phyloP scores from a whole-genome alignment of 2,113 vertebrate species.

The Arvicanthis niloticus region DNA sequence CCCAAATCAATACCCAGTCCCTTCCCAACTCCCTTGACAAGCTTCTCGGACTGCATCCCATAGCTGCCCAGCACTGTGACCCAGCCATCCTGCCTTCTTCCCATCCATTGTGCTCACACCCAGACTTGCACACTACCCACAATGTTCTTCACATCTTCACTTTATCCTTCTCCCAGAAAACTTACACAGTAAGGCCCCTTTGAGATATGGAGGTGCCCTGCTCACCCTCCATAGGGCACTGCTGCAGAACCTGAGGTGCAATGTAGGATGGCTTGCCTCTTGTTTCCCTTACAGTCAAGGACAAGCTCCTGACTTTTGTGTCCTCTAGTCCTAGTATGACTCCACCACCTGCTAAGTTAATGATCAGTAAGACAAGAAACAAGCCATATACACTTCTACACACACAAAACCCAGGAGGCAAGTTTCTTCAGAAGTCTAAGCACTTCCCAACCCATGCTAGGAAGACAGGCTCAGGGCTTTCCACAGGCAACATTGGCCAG shows the following conservation, averaged over 20 bases:
- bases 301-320: neutral
- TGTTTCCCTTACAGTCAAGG: neutral
- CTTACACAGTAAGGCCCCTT: too few relatives aligned
- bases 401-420: fast-evolving
- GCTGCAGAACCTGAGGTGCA: neutral
- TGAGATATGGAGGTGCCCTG: neutral
- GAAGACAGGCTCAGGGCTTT: neutral
- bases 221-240: neutral
- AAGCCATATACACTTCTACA: fast-evolving
- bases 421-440: neutral
- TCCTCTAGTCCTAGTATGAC: neutral
- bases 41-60: neutral
- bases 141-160: neutral
- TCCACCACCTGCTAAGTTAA: neutral
- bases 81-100: neutral
- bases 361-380: fast-evolving
- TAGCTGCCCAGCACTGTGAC: too few relatives aligned
- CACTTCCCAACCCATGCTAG: neutral
- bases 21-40: neutral
- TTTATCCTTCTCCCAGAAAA: neutral
- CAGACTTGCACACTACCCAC: neutral
- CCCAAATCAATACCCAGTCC: neutral
- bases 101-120: neutral
- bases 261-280: too few relatives aligned
- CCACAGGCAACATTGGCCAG: neutral